Conservation (phyloP, 92 coral and sea anemone genomes). For the Phenganax stokvisi region DNA sequence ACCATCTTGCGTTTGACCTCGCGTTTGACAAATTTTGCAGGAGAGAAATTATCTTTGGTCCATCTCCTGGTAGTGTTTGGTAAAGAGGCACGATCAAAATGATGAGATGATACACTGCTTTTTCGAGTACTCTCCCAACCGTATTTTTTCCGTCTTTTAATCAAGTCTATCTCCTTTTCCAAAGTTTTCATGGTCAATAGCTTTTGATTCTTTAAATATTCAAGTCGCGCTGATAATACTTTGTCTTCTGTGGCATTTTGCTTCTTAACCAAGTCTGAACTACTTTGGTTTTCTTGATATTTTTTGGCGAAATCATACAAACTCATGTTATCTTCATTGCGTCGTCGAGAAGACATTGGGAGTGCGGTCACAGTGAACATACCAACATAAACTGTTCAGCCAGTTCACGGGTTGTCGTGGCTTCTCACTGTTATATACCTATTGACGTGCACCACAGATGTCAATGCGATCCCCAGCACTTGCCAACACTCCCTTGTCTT, state of each 20-base stretch:
- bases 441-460: too few relatives aligned
- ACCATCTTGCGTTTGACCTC: neutral
- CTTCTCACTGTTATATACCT: neutral
- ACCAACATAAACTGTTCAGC: neutral
- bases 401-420: too few relatives aligned
- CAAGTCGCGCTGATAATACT: constrained; percentile 30
- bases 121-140: constrained; percentile 22
- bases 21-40: constrained; percentile 28
- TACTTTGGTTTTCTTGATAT: constrained; percentile 36
- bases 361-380: neutral
- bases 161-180: constrained; percentile 32
- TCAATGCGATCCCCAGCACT: too few relatives aligned
- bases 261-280: constrained; percentile 32
- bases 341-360: constrained; percentile 27
- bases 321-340: constrained; percentile 13
- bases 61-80: constrained; percentile 14
- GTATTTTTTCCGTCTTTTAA: neutral
- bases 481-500: too few relatives aligned
- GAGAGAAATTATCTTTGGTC: constrained; percentile 11
- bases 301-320: constrained; percentile 40
- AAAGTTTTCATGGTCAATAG: constrained; percentile 24
- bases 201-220: constrained; percentile 35
- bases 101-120: constrained; percentile 15
- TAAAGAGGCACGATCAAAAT: constrained; percentile 5
- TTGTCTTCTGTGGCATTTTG: constrained; percentile 39